phyloP scores from a whole-genome alignment of 1,140 invertebrate genomes.

The Scaptomyza pallida region DNA sequence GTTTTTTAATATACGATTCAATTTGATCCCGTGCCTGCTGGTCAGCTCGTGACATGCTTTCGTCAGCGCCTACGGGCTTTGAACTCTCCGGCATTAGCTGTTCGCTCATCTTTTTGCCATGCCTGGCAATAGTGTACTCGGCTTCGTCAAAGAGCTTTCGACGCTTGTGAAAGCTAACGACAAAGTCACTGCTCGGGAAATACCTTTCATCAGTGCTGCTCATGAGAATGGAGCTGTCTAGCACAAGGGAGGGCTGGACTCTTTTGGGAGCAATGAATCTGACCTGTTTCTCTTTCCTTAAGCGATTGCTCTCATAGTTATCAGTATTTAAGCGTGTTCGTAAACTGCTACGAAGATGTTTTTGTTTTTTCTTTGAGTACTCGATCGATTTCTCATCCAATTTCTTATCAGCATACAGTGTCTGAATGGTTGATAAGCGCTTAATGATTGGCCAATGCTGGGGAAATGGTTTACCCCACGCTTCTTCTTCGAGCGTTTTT shows the following conservation, averaged over 20 bases:
- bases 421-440: not conserved
- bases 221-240: not conserved
- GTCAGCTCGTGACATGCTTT: constrained; percentile 1
- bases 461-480: not conserved
- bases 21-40: constrained; percentile 20
- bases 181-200: not conserved
- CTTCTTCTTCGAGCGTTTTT: not conserved
- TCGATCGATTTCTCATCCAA: too few relatives aligned
- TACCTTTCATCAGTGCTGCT: not conserved
- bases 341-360: too few relatives aligned
- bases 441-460: not conserved
- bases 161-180: constrained; percentile 19
- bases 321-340: too few relatives aligned
- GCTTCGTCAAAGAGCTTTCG: constrained; percentile 29
- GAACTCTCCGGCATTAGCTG: constrained; percentile 21
- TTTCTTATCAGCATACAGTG: not conserved
- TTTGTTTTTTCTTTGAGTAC: too few relatives aligned
- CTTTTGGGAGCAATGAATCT: not conserved
- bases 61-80: not conserved
- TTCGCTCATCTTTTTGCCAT: constrained; percentile 42
- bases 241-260: not conserved
- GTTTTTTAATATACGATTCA: constrained; percentile 32
- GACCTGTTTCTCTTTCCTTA: not conserved
- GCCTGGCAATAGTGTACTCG: constrained; percentile 58
- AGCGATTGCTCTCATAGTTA: too few relatives aligned